Evolutionary conservation across 2,888 invertebrate species (phyloP), one percentile per base, ranked within the genome.

Genomic region (Drosophila mettleri): DNA sequence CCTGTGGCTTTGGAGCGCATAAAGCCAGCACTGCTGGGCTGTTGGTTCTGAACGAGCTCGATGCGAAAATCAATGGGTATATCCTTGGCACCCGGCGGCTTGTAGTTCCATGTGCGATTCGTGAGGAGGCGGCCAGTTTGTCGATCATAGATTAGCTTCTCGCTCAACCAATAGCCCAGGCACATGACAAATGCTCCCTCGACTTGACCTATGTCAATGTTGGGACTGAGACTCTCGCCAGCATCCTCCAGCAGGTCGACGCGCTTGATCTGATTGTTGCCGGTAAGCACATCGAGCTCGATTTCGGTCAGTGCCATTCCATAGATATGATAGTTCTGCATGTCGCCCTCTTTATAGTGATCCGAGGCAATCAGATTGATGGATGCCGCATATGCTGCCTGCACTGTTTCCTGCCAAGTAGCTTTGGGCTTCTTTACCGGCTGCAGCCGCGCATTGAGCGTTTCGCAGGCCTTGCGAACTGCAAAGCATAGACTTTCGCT

Each of bases 111-210:
- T 2, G 97, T 96, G 45, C 96, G 94, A 80, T 95, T 94, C 4
- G 96, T 96, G 3, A 95, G 93, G 5, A 96, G 89, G 75, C 93
- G 93, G 0, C 97, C 97, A 9, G 94, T 94, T 12, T 93, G 89
- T 5, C 93, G 92, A 74, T 95, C 94, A 67, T 94, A 95, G 1
- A 95, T 91, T 31, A 95, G 86, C 74, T 95, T 94, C 88, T 97
- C 97, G 0, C 94, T 94, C 0, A 96, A 95, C 94, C 95, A 96
- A 80, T 95, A 96, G 2, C 97, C 97, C 16, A 93, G 91, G 39
- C 93, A 96, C 96, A 96, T 96, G 0, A 96, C 92, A 77, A 96
- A 96, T 0, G 96, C 96, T 0, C 97, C 97, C 92, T 96, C 96
- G 14, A 95, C 94, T 93, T 97, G 96, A 6, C 95, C 96, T 51